Base-by-base conservation (phyloP, 2,113 vertebrate genomes). In the Panthera uncia region DNA sequence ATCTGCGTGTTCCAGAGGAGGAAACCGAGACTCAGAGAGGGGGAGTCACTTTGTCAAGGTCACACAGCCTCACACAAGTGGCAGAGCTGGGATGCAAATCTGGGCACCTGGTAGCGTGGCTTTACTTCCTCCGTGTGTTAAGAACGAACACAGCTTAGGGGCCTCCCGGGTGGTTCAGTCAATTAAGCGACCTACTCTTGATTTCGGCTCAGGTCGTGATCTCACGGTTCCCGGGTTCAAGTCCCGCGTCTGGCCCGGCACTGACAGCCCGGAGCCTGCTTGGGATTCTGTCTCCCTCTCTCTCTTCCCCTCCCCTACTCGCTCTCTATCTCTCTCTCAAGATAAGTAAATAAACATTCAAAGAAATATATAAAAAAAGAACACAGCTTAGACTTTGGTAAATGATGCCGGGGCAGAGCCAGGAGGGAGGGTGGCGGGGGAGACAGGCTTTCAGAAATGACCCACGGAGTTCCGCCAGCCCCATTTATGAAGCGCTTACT, bases 401-500 rank as follows among this genome's bases (percentile, higher is more conserved):
- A 36, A 33, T 23, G 33, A 66, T 3, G 3, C 36, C 29, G 50
- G 65, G 45, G 13, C 38, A 36, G 41, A n/a, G 33, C 14, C 36
- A 48, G 57, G 48, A 55, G 79, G 31, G 27, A n/a, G 71, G 19
- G 38, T 15, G 11, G 45, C 8, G 52, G 8, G 7, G 48, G 10
- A 15, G 19, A 4, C 10, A 21, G 48, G 65, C 79, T 74, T 66
- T 45, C 3, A 25, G 84, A 89, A 45, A 48, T 2, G 7, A 11
- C 29, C 4, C 74, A 12, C 19, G 4, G 57, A 15, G 45, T 4
- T 16, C 1, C 5, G 8, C 38, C 41, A 19, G n/a, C 36, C 11
- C 12, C 3, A 0, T 4, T 11, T 16, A 2, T 21, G 11, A 21
- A 83, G 84, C 2, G 3, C 18, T 76, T 19, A 4, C 50, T 50